Percentiles rank a stretch among this genome's conserved stretches.
Conservation (phyloP, 2,888 invertebrate species). For the Galerucella pusilla region DNA sequence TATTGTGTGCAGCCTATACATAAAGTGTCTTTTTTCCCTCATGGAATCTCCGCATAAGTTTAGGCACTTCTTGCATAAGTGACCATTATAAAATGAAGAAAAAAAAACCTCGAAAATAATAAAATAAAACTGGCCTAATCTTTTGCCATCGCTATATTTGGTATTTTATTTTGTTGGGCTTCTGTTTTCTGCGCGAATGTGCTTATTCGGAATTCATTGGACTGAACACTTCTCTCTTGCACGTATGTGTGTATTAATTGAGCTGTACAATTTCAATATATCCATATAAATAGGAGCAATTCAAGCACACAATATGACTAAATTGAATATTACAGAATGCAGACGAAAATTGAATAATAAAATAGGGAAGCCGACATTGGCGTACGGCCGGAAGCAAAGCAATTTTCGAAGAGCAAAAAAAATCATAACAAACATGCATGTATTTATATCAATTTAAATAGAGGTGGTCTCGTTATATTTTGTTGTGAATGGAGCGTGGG, state of each 20-base stretch:
- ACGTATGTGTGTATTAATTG: slow-evolving; percentile 57
- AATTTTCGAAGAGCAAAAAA: neutral
- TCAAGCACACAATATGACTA: slow-evolving; percentile 59
- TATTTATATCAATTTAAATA: slow-evolving; percentile 1
- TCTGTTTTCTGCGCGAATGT: slow-evolving; percentile 36
- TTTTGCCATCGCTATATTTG: slow-evolving; percentile 7
- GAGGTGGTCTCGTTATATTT: neutral
- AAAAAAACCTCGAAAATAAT: neutral
- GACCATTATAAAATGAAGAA: neutral
- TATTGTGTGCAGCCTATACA: too few species aligned
- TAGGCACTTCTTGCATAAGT: neutral
- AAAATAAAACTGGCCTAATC: slow-evolving; percentile 11
- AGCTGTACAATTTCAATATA: slow-evolving; percentile 60
- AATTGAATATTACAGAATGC: slow-evolving; percentile 60
- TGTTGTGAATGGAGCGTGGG: neutral
- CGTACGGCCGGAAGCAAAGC: slow-evolving; percentile 22
- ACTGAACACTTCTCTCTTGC: slow-evolving; percentile 48
- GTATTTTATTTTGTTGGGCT: slow-evolving; percentile 24
- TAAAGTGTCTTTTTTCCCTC: too few species aligned
- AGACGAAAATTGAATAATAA: slow-evolving; percentile 60
- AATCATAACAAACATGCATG: neutral
- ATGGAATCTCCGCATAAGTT: too few species aligned
- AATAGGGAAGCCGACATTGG: slow-evolving; percentile 48
- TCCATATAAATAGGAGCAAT: slow-evolving; percentile 59
- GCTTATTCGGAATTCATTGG: slow-evolving; percentile 54